Base-by-base conservation (phyloP, 2,113 vertebrate species). In the Cricetomys ansorgei region DNA sequence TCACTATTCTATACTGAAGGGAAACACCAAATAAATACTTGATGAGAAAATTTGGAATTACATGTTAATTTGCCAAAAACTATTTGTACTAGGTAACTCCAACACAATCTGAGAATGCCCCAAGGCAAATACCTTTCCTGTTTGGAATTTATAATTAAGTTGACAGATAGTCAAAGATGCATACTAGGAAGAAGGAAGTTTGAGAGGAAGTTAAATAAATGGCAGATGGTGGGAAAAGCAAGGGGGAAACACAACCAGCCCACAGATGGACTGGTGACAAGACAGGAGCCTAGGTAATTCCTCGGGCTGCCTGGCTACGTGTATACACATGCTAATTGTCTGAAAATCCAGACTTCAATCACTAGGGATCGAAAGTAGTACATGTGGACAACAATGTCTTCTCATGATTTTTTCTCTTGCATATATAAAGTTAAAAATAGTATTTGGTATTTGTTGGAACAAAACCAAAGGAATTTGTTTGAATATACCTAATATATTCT, bases 401-500 rank as follows among this genome's bases (percentile, higher is more conserved):
- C 73, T 91, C 70, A 84, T 67, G 95, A 67, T 87, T 94, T 88
- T 34, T 94, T n/a, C 59, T 48, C 92, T 50, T 92, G 64, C 19
- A 70, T 16, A 92, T 0, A 77, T 13, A 73, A 92, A 85, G 72
- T 29, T 29, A 93, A 92, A 91, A 67, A 70, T 23, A 25, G 57
- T 83, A 91, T 45, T 34, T 37, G 29, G 57, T 83, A 91, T 45
- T 34, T 37, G 67, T 43, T 88, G 73, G 73, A 88, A 94, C 88
- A 77, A 90, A 94, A n/a, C 62, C 90, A 64, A 94, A 94, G 88
- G 43, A 10, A 91, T 67, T 4, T 12, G 13, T 23, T 53, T 84
- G 94, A 98, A 96, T 67, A 27, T 96, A 55, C 31, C 34, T 92
- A 97, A 96, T 95, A 93, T 77, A 97, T 75, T 95, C 89, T 94